phyloP scores from a whole-genome alignment of 2,797 vertebrate genomes.

The Sebastes jordani region DNA sequence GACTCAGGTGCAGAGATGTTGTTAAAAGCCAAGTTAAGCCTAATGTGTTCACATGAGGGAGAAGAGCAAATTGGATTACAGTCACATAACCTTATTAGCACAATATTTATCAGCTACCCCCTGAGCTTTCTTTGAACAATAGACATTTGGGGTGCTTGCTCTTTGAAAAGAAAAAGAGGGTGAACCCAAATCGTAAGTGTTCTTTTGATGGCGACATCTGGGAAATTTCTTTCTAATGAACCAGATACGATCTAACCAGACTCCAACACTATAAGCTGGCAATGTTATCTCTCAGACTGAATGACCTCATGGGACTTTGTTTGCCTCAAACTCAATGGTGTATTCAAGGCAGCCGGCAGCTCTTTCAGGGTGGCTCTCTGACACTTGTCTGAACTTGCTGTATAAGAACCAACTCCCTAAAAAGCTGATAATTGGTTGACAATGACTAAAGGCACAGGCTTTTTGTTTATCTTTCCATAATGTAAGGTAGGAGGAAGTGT shows the following conservation, averaged over 20 bases:
- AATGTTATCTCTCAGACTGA: slow-evolving; percentile 20
- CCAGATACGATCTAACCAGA: slow-evolving; percentile 20
- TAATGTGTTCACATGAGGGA: slow-evolving; percentile 56
- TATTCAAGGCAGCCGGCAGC: slow-evolving; percentile 10
- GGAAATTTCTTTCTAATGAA: slow-evolving; percentile 20
- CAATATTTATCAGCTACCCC: slow-evolving; percentile 16
- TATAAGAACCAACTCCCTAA: slow-evolving; percentile 58
- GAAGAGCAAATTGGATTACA: slow-evolving; percentile 50
- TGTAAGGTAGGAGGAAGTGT: slow-evolving; percentile 1
- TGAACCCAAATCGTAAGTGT: background rate
- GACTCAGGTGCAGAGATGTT: slow-evolving; percentile 39
- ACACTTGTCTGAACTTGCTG: slow-evolving; percentile 67
- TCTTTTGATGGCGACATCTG: slow-evolving; percentile 4
- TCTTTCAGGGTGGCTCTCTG: slow-evolving; percentile 41
- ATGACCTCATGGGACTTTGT: slow-evolving; percentile 48
- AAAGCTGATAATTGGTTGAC: slow-evolving; percentile 64
- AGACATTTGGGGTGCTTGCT: slow-evolving; percentile 11
- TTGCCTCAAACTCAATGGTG: slow-evolving; percentile 18
- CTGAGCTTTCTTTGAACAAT: slow-evolving; percentile 27
- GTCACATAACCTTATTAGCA: slow-evolving; percentile 53
- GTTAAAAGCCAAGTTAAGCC: slow-evolving; percentile 36
- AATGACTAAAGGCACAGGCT: slow-evolving; percentile 25
- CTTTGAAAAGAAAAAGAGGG: background rate
- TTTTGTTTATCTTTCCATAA: slow-evolving; percentile 29
- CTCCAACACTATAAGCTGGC: background rate